Evolutionary conservation across 2,797 vertebrate genomes (phyloP).

Genomic region (Cossypha polioptera): DNA sequence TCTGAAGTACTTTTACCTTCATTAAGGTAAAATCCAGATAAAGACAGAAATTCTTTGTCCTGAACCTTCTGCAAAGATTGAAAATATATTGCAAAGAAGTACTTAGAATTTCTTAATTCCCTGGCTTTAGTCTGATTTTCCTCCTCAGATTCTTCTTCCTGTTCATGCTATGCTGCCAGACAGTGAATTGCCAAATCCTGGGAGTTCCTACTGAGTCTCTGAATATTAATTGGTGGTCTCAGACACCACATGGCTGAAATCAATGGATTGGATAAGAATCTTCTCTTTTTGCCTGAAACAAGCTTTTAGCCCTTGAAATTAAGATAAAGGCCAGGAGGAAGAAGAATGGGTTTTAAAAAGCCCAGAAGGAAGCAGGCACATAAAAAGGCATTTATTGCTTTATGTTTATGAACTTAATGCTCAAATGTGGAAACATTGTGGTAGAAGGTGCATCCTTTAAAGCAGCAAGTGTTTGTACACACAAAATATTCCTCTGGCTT

Average conservation of each 20-base stretch:
- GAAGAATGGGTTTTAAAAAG: not conserved
- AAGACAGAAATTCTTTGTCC: not conserved
- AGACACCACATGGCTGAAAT: not conserved
- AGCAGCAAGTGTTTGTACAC: not conserved
- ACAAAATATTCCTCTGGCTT: not conserved
- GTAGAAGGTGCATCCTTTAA: not conserved
- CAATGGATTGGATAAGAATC: not conserved
- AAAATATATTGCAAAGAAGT: not conserved
- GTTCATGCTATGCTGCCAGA: not conserved
- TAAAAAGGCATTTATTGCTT: not conserved
- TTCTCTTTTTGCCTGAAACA: not conserved
- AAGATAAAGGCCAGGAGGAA: not conserved
- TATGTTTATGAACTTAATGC: not conserved
- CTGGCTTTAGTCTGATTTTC: not conserved
- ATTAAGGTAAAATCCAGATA: not conserved
- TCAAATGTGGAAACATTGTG: not conserved
- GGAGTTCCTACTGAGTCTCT: not conserved
- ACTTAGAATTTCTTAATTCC: not conserved
- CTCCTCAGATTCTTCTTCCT: not conserved
- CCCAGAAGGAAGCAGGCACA: not conserved
- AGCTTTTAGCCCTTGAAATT: not conserved
- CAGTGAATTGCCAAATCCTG: not conserved
- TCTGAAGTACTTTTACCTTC: not conserved
- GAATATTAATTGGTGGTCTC: not conserved
- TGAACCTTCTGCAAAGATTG: not conserved